Conservation (phyloP, 2,888 invertebrate genomes). For the Dryobota labecula region DNA sequence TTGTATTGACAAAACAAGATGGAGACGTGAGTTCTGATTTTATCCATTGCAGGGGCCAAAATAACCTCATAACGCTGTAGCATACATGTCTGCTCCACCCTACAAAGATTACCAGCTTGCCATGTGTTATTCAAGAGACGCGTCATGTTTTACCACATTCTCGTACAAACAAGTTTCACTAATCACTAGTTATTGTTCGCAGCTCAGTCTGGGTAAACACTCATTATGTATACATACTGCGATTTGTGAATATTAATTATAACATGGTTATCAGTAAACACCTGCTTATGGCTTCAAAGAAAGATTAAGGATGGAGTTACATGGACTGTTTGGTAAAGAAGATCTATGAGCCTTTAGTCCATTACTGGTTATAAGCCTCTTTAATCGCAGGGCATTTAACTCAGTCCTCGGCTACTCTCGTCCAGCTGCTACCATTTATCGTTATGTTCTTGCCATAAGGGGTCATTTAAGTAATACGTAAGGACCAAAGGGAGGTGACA, state of each 20-base stretch:
- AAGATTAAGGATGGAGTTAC: not conserved
- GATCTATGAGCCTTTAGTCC: not conserved
- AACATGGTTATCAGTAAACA: slow-evolving; percentile 22
- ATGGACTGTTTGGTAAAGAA: not conserved
- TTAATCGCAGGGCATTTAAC: not conserved
- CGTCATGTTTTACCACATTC: slow-evolving; percentile 24
- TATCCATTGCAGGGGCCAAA: not conserved
- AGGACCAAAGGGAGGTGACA: too few species aligned
- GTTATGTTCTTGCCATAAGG: not conserved
- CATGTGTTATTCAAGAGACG: not conserved
- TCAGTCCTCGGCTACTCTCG: not conserved
- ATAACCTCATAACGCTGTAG: not conserved
- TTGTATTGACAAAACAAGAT: not conserved
- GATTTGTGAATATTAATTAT: slow-evolving; percentile 25
- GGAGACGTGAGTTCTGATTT: not conserved
- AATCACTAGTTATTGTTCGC: slow-evolving; percentile 56
- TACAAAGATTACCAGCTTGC: not conserved
- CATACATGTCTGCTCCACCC: not conserved
- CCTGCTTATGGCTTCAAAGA: slow-evolving; percentile 15
- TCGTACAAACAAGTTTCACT: slow-evolving; percentile 27
- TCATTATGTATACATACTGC: slow-evolving; percentile 25
- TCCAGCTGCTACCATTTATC: not conserved
- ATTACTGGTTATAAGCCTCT: not conserved
- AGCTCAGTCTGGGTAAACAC: slow-evolving; percentile 49
- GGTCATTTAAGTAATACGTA: too few species aligned